phyloP scores from a whole-genome alignment of 1,140 invertebrate genomes.

The Brachionus rotundiformis region DNA sequence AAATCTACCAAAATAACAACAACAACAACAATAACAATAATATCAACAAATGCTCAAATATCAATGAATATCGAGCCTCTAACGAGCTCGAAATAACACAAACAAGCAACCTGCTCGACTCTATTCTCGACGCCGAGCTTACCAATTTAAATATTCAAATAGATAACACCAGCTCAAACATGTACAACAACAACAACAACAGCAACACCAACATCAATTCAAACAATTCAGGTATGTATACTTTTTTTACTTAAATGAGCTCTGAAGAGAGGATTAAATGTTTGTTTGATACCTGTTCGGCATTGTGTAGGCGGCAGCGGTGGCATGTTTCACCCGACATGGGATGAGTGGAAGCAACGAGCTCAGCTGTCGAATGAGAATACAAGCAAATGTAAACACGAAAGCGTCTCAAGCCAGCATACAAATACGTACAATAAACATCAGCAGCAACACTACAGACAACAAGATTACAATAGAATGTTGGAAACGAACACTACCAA shows the following conservation, averaged over 20 bases:
- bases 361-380: not conserved
- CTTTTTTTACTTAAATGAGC: no score
- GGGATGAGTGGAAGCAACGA: conserved; percentile 52
- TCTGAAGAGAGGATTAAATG: no score
- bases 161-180: not conserved
- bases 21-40: not conserved
- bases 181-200: not conserved
- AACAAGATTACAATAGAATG: not conserved
- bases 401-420: conserved; percentile 25
- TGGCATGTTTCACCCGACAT: conserved; percentile 46
- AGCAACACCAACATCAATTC: not conserved
- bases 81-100: not conserved
- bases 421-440: not conserved
- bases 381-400: not conserved
- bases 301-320: not conserved
- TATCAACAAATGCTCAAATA: not conserved
- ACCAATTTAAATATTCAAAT: not conserved
- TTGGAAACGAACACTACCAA: not conserved
- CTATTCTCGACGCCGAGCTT: not conserved
- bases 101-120: conserved; percentile 8
- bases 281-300: not conserved
- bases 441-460: not conserved
- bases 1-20: not conserved
- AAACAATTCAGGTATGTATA: not conserved
- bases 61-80: not conserved